Conservation (phyloP, 92 coral and sea anemone species). For the Zoanthus sociatus region DNA sequence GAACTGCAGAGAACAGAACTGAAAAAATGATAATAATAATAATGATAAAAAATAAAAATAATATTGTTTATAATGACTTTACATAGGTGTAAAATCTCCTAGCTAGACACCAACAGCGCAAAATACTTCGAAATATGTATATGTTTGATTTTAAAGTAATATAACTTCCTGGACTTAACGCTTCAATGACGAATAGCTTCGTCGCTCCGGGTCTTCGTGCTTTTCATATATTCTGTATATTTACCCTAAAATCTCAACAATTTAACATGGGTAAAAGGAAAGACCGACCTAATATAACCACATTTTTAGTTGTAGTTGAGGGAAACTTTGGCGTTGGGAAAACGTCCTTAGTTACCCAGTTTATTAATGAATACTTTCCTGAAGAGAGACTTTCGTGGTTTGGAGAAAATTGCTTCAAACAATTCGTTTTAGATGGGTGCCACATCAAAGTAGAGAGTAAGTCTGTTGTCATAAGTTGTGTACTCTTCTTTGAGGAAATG, state of each 20-base stretch:
- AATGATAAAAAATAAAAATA: too few relatives aligned
- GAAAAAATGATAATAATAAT: too few relatives aligned
- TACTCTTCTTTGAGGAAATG: too few relatives aligned
- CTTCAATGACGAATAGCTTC: background rate
- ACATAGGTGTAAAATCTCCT: too few relatives aligned
- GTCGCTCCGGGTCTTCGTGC: background rate
- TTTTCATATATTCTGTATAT: background rate
- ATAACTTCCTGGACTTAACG: too few relatives aligned
- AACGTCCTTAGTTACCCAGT: background rate
- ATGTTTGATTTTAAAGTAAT: too few relatives aligned
- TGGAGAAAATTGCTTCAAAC: slow-evolving; percentile 4
- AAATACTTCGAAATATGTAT: too few relatives aligned
- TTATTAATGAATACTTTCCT: background rate
- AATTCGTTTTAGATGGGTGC: background rate
- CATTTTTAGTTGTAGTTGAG: background rate
- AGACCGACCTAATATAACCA: background rate
- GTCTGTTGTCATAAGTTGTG: background rate
- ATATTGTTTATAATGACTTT: too few relatives aligned
- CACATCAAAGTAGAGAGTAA: background rate
- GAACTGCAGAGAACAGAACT: too few relatives aligned
- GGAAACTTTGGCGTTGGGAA: background rate
- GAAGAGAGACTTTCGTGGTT: background rate
- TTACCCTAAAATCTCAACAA: background rate
- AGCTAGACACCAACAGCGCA: too few relatives aligned
- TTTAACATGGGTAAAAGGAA: background rate